Evolutionary conservation across 2,797 vertebrate species (phyloP).

Genomic region (Pantherophis vulpinus): DNA sequence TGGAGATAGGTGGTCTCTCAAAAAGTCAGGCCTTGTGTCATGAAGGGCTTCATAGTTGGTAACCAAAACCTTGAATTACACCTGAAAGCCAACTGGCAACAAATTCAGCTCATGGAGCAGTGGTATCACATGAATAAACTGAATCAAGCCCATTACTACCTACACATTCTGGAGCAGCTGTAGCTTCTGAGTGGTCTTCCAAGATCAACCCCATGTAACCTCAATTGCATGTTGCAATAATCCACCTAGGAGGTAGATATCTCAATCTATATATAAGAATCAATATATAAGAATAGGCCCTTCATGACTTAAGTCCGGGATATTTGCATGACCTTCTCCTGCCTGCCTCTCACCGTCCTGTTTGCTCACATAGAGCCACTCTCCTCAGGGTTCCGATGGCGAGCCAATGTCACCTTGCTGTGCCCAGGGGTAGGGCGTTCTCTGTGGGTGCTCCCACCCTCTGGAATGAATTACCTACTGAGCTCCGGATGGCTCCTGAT

Average conservation of each 20-base stretch:
- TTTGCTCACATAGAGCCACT: too few species aligned
- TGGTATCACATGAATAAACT: neutral
- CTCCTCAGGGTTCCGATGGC: too few species aligned
- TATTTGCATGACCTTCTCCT: too few species aligned
- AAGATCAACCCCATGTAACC: neutral
- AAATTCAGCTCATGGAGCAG: neutral
- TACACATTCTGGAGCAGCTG: neutral
- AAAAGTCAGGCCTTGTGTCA: neutral
- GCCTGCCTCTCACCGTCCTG: too few species aligned
- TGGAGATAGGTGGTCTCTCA: neutral
- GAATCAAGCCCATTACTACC: neutral
- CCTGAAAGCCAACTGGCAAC: neutral
- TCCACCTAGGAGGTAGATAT: neutral
- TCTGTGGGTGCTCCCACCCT: too few species aligned
- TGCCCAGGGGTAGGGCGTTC: too few species aligned
- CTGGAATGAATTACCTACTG: too few species aligned
- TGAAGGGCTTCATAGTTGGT: neutral
- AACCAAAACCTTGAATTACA: neutral
- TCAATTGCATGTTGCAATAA: neutral
- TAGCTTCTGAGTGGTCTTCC: neutral
- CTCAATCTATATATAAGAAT: neutral
- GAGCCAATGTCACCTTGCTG: too few species aligned
- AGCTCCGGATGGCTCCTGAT: too few species aligned
- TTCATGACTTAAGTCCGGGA: too few species aligned
- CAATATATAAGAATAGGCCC: too few species aligned